phyloP scores from a whole-genome alignment of 64 coral and sea anemone species.

The Orbicella faveolata region DNA sequence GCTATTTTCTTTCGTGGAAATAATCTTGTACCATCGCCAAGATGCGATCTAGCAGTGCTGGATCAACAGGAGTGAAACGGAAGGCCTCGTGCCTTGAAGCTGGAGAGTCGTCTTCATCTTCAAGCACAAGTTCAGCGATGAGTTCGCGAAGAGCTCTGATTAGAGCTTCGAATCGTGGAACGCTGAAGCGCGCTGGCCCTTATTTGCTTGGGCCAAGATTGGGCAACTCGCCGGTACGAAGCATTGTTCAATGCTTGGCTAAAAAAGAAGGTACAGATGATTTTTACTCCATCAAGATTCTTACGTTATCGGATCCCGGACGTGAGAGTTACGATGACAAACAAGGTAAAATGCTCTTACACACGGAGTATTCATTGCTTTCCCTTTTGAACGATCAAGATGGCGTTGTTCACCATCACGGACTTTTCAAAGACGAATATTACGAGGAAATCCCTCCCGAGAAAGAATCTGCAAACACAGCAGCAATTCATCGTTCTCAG shows the following conservation, averaged over 20 bases:
- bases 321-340: slow-evolving; percentile 95
- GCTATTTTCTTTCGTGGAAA: background rate
- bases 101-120: slow-evolving; percentile 32
- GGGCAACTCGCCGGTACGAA: slow-evolving; percentile 96
- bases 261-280: slow-evolving; percentile 98
- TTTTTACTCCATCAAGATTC: slow-evolving; percentile 97
- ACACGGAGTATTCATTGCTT: slow-evolving; percentile 93
- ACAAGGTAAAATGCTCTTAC: slow-evolving; percentile 96
- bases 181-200: slow-evolving; percentile 87
- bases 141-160: slow-evolving; percentile 57
- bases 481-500: slow-evolving; percentile 2
- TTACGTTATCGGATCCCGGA: slow-evolving; percentile 88
- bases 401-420: slow-evolving; percentile 95
- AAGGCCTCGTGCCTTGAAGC: slow-evolving; percentile 77
- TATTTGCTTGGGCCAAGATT: slow-evolving; percentile 94
- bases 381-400: slow-evolving; percentile 94
- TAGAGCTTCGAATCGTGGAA: slow-evolving; percentile 66
- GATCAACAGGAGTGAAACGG: slow-evolving; percentile 73
- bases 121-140: slow-evolving; percentile 40
- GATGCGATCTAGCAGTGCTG: slow-evolving; percentile 79
- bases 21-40: background rate
- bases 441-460: slow-evolving; percentile 68
- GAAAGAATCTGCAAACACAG: background rate
- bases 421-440: slow-evolving; percentile 96
- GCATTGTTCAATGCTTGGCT: slow-evolving; percentile 98